Evolutionary conservation across 1,140 invertebrate species (phyloP).

Genomic region (Drosophila nebulosa): DNA sequence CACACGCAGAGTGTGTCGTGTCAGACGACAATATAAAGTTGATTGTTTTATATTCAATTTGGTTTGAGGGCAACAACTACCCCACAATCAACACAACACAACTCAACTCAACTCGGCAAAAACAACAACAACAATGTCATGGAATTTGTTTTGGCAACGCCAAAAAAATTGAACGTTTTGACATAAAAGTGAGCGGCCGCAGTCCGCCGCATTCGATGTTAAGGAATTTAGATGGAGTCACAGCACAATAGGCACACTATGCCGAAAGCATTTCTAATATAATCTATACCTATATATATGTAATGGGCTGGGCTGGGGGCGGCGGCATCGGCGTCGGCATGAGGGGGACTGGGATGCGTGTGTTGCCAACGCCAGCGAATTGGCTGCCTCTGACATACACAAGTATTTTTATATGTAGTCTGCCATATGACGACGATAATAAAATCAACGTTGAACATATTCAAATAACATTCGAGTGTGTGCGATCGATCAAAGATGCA

Average conservation of each 20-base stretch:
- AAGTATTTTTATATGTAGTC: neutral
- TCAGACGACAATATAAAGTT: conserved; percentile 71
- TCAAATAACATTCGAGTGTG: too few species aligned
- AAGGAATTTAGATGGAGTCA: neutral
- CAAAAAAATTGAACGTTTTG: conserved; percentile 56
- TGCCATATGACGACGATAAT: neutral
- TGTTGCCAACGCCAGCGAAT: neutral
- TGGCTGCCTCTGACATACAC: too few species aligned
- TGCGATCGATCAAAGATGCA: too few species aligned
- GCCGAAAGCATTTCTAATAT: neutral
- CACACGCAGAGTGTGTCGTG: conserved; percentile 36
- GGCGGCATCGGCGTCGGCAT: too few species aligned
- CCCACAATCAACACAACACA: conserved; percentile 8
- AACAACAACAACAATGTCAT: conserved; percentile 31
- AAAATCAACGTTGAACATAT: neutral
- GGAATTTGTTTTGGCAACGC: conserved; percentile 73
- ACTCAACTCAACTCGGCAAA: neutral
- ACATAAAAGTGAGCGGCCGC: conserved; percentile 25
- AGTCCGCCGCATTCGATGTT: neutral
- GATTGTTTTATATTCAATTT: conserved; percentile 74
- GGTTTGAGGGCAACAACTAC: conserved; percentile 14
- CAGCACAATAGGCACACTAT: too few species aligned
- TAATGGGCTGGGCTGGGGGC: too few species aligned
- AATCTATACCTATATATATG: neutral
- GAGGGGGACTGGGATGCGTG: neutral